These are phyloP conservation scores for Ophion ventricosus DNA, from an alignment of 2,888 invertebrate species.

Conservation along the genomic window DNA sequence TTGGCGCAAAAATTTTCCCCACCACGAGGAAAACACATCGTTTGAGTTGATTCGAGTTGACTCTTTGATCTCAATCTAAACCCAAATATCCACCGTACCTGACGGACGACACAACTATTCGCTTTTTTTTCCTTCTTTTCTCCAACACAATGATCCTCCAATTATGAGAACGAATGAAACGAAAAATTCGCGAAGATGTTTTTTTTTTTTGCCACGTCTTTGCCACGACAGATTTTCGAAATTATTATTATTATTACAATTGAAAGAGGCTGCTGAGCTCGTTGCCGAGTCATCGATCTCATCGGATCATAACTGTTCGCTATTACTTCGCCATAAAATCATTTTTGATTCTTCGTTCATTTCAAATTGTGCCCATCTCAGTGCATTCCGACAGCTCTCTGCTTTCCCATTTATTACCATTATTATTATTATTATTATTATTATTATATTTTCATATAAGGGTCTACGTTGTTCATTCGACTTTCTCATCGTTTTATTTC, in stretches of 20 bases:
- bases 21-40: too few relatives aligned
- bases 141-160: too few relatives aligned
- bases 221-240: neutral
- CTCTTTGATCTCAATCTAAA: too few relatives aligned
- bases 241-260: neutral
- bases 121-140: too few relatives aligned
- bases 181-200: neutral
- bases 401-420: conserved; percentile 44
- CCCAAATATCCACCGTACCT: too few relatives aligned
- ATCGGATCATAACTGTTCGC: conserved; percentile 20
- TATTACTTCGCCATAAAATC: conserved; percentile 18
- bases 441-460: conserved; percentile 63
- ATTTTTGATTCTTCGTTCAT: conserved; percentile 16
- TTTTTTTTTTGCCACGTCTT: too few relatives aligned
- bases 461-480: conserved; percentile 56
- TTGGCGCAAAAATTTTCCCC: neutral
- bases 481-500: conserved; percentile 17
- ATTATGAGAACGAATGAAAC: too few relatives aligned
- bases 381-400: conserved; percentile 13
- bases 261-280: neutral
- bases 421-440: conserved; percentile 51
- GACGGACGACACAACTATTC: too few relatives aligned
- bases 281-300: neutral
- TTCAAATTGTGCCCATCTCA: conserved; percentile 32
- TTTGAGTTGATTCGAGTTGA: too few relatives aligned